Evolutionary conservation across 92 coral and sea anemone species (phyloP).

Genomic region (Bergia sp.): DNA sequence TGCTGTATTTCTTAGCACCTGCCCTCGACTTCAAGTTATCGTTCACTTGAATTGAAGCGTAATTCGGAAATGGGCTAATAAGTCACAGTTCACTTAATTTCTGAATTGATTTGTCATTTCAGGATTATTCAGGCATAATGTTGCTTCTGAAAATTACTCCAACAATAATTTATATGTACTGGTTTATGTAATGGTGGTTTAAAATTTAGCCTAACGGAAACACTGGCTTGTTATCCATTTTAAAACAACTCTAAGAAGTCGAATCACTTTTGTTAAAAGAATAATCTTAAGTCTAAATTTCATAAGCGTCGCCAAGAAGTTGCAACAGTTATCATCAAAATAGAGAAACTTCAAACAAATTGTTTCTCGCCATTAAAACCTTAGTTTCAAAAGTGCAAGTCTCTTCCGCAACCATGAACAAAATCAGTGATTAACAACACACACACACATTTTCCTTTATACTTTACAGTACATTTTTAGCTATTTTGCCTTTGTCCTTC

Average conservation of each 20-base stretch:
- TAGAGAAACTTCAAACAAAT: not conserved
- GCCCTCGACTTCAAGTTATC: no score
- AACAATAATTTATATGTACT: not conserved
- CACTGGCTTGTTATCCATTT: no score
- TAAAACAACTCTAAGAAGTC: no score
- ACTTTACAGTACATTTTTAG: no score
- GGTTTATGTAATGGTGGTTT: no score
- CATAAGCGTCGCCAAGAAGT: no score
- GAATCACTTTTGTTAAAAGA: no score
- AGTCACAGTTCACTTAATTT: not conserved
- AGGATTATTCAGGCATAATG: not conserved
- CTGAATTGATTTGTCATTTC: no score
- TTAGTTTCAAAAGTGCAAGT: not conserved
- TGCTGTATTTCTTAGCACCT: no score
- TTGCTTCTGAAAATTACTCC: not conserved
- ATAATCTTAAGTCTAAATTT: no score
- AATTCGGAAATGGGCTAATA: no score
- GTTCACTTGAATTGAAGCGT: no score
- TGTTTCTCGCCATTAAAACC: not conserved
- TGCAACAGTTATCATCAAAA: not conserved
- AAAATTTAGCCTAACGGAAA: not conserved
- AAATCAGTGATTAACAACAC: not conserved
- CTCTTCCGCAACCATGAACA: not conserved
- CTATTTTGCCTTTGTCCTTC: not conserved
- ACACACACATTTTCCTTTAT: not conserved